Percentiles rank a stretch among this genome's conserved stretches.
Evolutionary conservation across 30 jellyfish, hydroid and myxozoan genomes (phyloP).

Genomic region (Cassiopea xamachana): DNA sequence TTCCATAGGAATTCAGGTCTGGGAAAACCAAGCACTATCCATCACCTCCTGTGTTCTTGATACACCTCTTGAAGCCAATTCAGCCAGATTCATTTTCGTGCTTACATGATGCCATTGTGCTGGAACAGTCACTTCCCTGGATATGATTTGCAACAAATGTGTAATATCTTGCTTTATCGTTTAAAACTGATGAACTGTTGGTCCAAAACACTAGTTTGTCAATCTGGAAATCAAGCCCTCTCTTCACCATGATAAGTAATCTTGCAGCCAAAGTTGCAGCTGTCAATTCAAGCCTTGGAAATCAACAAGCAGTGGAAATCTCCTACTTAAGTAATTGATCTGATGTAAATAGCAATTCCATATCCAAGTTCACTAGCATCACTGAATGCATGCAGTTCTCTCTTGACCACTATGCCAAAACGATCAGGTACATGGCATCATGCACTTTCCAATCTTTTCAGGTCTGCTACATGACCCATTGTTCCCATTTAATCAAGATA

Average conservation of each 20-base stretch:
- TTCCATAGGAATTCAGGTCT: constrained; percentile 55
- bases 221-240: constrained; percentile 45
- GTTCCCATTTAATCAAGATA: constrained; percentile 16
- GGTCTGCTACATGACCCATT: constrained; percentile 42
- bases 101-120: constrained; percentile 54
- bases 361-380: constrained; percentile 55
- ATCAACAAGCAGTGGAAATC: constrained; percentile 37
- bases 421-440: constrained; percentile 50
- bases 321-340: constrained; percentile 34
- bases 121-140: constrained; percentile 54
- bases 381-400: constrained; percentile 63
- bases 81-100: constrained; percentile 45
- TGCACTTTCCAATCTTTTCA: constrained; percentile 6
- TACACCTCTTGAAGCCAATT: constrained; percentile 62
- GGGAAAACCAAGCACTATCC: constrained; percentile 32
- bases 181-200: constrained; percentile 46
- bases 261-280: constrained; percentile 50
- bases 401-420: background rate
- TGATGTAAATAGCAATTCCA: constrained; percentile 53
- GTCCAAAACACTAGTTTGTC: constrained; percentile 32
- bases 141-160: constrained; percentile 60
- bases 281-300: constrained; percentile 55
- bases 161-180: constrained; percentile 53
- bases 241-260: constrained; percentile 17
- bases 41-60: background rate